Base-by-base conservation (phyloP, 2,113 vertebrate species). In the Bombycilla garrulus region DNA sequence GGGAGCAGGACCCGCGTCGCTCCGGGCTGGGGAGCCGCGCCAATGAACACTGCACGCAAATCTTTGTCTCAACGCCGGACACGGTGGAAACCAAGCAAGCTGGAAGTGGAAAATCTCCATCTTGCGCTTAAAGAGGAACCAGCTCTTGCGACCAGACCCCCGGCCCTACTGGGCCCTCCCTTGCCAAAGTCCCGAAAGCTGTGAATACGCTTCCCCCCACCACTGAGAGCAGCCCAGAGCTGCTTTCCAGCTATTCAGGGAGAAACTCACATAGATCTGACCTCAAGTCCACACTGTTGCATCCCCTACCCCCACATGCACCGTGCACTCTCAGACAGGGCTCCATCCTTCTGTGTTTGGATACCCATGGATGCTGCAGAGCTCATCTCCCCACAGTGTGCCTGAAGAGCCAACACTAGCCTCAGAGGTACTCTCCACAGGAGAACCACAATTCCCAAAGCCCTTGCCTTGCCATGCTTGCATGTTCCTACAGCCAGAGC, bases 281-380 rank as follows among this genome's bases (percentile, higher is more conserved):
- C 33, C 11, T 10, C 23, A 26, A 12, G 14, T 5, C 28, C 4
- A 6, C 38, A 51, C 25, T 51, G 42, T 42, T 58, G 50, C 51
- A 58, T 14, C 36, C 36, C 29, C 65, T 15, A 53, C 2, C 5
- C 19, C 5, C 19, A 4, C 12, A 3, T 0, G 0, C 15, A 10
- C 4, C 9, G 19, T 3, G 10, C 19, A 3, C 33, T 33, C 51
- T 38, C 53, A 67, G 33, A 35, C 15, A 14, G 25, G 35, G 28
- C 38, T 92, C 44, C 48, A 20, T 18, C 40, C 38, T 26, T 15
- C 25, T 3, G 9, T 36, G 15, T 14, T 65, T 64, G 35, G 33
- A n/a, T 31, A 38, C 5, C 29, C 35, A 6, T 2, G 8, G 42
- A 3, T 15, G 33, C 36, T 16, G 35, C 2, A 22, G 33, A 40